Evolutionary conservation across 2,113 vertebrate species (phyloP), one percentile per base, ranked within the genome.

Genomic region (Colistium nudipinnis): DNA sequence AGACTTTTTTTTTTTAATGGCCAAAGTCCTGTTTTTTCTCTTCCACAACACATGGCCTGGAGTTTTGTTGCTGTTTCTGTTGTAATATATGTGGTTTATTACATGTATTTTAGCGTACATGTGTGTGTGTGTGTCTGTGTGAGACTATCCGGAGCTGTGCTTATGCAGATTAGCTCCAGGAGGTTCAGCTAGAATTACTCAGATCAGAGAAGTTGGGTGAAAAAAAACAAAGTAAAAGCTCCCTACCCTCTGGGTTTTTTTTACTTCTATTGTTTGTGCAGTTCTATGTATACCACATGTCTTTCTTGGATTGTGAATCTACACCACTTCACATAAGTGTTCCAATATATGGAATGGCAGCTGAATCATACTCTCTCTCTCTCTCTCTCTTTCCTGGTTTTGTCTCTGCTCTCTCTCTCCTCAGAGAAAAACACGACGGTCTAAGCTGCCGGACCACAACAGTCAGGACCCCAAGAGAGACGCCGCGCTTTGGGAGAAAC

Each of bases 361-460:
- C 38, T 45, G 13, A 72, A 43, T 52, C 19, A 0, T n/a, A 19
- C 44, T 28, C 8, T 33, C 22, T 43, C 31, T 56, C 19, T 24
- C 2, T 13, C 13, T 31, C 10, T 33, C 16, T 53, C 31, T 62
- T 11, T 38, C 6, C 11, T 20, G 10, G 38, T 47, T 14, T 53
- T 51, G 13, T 51, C 49, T 52, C 49, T 17, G 20, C 41, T 54
- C 41, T 74, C 28, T 71, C 54, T 69, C 54, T 76, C 48, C 59
- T 78, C 89, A 97, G 94, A 94, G 93, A 55, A 95, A 93, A 59
- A 94, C 94, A 68, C 93, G 94, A 20, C 94, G 94, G 38, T 94
- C 94, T 3, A 94, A 94, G 60, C 92, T 95, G 16, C 95, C 96
- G 0, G 96, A 98, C 84, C 94, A 95, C 71, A 95, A 93, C 79